Percentiles rank a stretch among this genome's conserved stretches.
phyloP scores from a whole-genome alignment of 2,113 vertebrate genomes.

The Strix uralensis region DNA sequence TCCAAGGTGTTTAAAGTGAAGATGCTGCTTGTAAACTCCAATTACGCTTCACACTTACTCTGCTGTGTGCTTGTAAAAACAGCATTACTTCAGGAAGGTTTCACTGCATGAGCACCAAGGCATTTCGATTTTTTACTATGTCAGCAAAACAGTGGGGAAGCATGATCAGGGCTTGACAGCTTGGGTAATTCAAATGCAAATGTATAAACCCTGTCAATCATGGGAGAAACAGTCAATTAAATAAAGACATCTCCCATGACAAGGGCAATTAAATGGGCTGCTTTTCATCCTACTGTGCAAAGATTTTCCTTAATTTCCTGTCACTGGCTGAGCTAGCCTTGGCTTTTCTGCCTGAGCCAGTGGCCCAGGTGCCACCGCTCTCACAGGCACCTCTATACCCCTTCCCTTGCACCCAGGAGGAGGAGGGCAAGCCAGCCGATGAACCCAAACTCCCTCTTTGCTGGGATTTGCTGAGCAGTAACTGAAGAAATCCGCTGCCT shows the following conservation, averaged over 20 bases:
- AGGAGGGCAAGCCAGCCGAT: rapidly evolving
- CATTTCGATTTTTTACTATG: neutral
- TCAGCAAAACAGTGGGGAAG: neutral
- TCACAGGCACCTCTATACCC: neutral
- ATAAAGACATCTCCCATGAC: slow-evolving; percentile 24
- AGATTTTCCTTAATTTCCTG: slow-evolving; percentile 1
- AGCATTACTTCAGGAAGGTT: neutral
- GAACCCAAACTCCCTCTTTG: neutral
- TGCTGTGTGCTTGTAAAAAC: neutral
- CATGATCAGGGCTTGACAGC: slow-evolving; percentile 18
- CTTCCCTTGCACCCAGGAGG: neutral
- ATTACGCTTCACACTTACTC: neutral
- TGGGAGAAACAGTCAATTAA: slow-evolving; percentile 23
- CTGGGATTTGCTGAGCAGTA: neutral
- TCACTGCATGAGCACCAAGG: neutral
- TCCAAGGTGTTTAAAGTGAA: neutral
- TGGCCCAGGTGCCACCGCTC: neutral
- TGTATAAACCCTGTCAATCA: neutral
- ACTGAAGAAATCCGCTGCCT: neutral
- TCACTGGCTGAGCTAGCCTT: slow-evolving; percentile 2
- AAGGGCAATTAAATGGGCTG: slow-evolving; percentile 36
- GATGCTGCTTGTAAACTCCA: neutral
- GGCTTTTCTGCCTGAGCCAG: neutral
- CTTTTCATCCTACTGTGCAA: neutral
- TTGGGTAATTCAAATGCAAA: slow-evolving; percentile 48